Evolutionary conservation across 2,113 vertebrate species (phyloP).

Genomic region (Mesoclemmys tuberculata): DNA sequence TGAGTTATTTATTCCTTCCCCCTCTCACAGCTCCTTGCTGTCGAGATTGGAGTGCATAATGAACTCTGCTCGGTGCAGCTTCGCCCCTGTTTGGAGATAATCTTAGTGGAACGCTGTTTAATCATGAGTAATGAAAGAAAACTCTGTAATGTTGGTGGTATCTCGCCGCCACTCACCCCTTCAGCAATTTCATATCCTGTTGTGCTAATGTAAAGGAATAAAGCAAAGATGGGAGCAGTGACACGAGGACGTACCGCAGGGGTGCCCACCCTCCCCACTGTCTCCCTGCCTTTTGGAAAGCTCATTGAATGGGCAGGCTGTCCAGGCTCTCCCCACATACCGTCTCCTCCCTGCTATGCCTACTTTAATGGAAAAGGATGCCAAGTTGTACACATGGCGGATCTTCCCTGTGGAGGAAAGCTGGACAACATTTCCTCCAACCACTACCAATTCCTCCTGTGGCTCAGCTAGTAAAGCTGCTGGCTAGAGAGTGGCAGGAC

Average conservation of each 20-base stretch:
- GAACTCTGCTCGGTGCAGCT: rapidly evolving
- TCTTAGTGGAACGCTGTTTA: not conserved
- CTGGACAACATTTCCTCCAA: not conserved
- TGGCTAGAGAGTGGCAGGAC: not conserved
- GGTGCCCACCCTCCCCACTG: rapidly evolving
- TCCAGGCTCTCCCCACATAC: rapidly evolving
- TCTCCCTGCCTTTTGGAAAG: not conserved
- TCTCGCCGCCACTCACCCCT: not conserved
- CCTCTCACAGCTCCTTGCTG: not conserved
- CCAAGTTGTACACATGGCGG: not conserved
- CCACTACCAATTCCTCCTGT: not conserved
- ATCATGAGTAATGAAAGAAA: not conserved
- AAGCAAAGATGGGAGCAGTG: not conserved
- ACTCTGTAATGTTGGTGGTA: not conserved
- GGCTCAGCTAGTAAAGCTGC: not conserved
- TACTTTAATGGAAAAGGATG: not conserved
- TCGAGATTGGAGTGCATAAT: rapidly evolving
- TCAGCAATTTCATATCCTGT: conserved; percentile 45
- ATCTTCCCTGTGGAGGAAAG: not conserved
- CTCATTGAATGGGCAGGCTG: not conserved
- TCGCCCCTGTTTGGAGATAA: not conserved
- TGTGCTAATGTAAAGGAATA: conserved; percentile 7
- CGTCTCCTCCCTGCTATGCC: rapidly evolving
- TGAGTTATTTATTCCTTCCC: not conserved
- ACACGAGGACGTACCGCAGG: rapidly evolving